Conservation (phyloP, 1,140 invertebrate species). For the Ganaspis sp. region DNA sequence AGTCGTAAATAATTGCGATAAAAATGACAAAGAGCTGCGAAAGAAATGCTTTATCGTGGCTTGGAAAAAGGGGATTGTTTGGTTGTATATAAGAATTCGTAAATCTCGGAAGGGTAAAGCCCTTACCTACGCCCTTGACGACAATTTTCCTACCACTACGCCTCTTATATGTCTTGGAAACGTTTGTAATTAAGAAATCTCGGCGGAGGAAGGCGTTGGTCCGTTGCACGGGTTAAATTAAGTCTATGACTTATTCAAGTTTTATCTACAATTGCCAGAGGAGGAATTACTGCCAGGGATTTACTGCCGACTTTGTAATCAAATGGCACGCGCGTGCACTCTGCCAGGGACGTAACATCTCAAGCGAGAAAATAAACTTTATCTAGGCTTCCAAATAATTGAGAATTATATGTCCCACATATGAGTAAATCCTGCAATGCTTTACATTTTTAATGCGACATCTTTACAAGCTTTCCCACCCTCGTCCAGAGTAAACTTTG, state of each 20-base stretch:
- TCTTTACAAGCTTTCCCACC: no score
- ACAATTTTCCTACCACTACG: slow-evolving; percentile 39
- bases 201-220: slow-evolving; percentile 61
- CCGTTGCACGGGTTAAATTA: slow-evolving; percentile 68
- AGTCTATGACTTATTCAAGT: slow-evolving; percentile 76
- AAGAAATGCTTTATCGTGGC: slow-evolving; percentile 66
- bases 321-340: slow-evolving; percentile 51
- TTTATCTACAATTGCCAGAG: slow-evolving; percentile 76
- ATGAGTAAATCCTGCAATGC: not conserved
- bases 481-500: no score
- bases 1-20: slow-evolving; percentile 74
- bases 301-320: slow-evolving; percentile 53
- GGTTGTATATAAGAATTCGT: slow-evolving; percentile 53
- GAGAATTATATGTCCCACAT: not conserved
- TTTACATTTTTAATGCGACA: not conserved
- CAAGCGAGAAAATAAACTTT: slow-evolving; percentile 33
- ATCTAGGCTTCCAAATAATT: slow-evolving; percentile 13
- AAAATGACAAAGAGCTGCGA: slow-evolving; percentile 69
- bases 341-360: slow-evolving; percentile 34
- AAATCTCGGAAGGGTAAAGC: slow-evolving; percentile 65
- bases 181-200: slow-evolving; percentile 75
- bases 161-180: slow-evolving; percentile 47
- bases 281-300: slow-evolving; percentile 56
- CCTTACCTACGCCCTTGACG: slow-evolving; percentile 55
- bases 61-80: slow-evolving; percentile 43